Base-by-base conservation (phyloP, 2,113 vertebrate genomes). In the Peromyscus californicus region DNA sequence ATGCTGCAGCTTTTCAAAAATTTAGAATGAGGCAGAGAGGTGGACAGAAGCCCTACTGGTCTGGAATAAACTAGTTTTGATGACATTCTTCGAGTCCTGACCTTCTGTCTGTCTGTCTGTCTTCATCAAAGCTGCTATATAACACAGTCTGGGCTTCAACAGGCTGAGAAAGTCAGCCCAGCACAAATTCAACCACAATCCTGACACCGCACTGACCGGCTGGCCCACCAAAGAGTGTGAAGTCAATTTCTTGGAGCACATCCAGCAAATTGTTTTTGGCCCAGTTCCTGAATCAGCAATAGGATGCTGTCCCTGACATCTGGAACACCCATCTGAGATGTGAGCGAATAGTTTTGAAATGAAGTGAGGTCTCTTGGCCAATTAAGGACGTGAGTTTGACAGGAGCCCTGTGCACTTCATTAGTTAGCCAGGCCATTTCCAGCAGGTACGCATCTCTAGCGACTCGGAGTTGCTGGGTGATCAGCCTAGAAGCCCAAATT, bases 261-360 rank as follows among this genome's bases (percentile, higher is more conserved):
- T 96, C 97, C 98, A 98, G 84, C 3, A 69, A 96, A 70, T 31
- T 94, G 59, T 51, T 98, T 97, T 93, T 98, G 98, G 98, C 98
- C 88, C 0, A 0, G 8, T 96, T 98, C 97, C 98, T 97, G 61
- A 90, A 97, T 97, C 97, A 97, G 97, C 95, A 94, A 93, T 48
- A 95, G 90, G 79, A 61, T 48, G 76, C 69, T 97, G 95, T 97
- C 96, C 98, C 92, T 97, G 96, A 98, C 98, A 98, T 98, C 98
- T 98, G 98, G 98, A 97, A 97, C 93, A 98, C 96, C 97, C 97
- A 92, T 97, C 94, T 84, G 93, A 98, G 97, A 98, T 95, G 92
- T 82, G 92, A 95, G 96, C 95, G 97, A 97, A 98, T 97, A 97
- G 97, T 98, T 16, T 67, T 96, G 93, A 98, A 98, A 98, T 97